Evolutionary conservation across 2,797 vertebrate genomes (phyloP).

Genomic region (Tokudaia tokunoshimensis): DNA sequence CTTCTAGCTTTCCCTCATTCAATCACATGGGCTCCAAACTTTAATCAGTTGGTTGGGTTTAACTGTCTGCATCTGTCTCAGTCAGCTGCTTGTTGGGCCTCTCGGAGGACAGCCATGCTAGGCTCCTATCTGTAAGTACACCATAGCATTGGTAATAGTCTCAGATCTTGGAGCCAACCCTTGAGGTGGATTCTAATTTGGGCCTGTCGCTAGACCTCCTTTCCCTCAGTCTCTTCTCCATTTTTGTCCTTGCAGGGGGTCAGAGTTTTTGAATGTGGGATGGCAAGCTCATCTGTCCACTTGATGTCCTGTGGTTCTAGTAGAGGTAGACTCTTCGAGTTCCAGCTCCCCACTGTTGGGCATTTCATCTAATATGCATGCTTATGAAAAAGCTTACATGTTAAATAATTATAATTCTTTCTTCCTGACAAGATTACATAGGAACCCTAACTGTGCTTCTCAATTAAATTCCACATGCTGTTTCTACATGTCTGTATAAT

Average conservation of each 20-base stretch:
- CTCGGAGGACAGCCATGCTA: no score
- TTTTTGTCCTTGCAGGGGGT: background rate
- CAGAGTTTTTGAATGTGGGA: background rate
- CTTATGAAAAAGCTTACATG: background rate
- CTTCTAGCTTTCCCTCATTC: no score
- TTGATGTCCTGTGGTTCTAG: background rate
- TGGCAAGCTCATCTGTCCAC: background rate
- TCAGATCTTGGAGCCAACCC: no score
- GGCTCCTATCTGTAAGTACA: no score
- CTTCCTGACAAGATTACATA: background rate
- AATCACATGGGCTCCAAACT: no score
- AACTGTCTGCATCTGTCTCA: no score
- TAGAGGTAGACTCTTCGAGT: background rate
- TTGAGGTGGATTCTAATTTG: no score
- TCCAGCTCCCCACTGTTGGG: background rate
- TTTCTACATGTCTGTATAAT: background rate
- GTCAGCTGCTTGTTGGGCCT: no score
- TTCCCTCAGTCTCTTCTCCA: no score
- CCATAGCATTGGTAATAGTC: no score
- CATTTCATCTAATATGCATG: background rate
- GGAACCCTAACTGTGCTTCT: background rate
- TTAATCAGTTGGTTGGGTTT: no score
- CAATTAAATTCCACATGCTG: background rate
- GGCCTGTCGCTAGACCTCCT: no score
- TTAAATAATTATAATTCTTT: conserved; percentile 47